phyloP scores from a whole-genome alignment of 2,888 invertebrate species.

The Glyphotaelius pellucidus region DNA sequence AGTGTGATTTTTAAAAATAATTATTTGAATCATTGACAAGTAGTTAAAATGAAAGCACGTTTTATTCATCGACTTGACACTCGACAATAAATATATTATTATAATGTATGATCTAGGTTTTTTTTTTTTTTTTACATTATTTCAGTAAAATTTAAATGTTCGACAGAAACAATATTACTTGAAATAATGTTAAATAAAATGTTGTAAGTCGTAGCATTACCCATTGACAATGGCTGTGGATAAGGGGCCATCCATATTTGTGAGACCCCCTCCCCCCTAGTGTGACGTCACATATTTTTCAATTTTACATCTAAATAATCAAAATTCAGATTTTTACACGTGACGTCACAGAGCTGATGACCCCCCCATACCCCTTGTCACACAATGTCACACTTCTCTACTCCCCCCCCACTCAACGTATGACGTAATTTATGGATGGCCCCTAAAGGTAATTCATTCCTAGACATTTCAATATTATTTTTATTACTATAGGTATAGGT shows the following conservation, averaged over 20 bases:
- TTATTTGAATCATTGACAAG: neutral
- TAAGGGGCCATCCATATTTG: too few species aligned
- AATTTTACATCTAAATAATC: too few species aligned
- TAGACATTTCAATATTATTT: neutral
- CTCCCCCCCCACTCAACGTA: too few species aligned
- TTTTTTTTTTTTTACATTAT: neutral
- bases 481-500: neutral
- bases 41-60: neutral
- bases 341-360: too few species aligned
- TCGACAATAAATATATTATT: neutral
- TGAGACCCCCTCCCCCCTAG: too few species aligned
- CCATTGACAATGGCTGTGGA: neutral
- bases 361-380: too few species aligned
- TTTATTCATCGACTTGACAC: neutral
- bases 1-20: neutral
- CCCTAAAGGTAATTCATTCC: neutral
- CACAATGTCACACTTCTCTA: too few species aligned
- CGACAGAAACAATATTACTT: neutral
- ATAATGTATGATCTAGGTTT: neutral
- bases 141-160: neutral
- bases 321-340: too few species aligned
- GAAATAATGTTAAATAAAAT: neutral
- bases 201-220: neutral
- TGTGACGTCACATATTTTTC: too few species aligned
- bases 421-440: too few species aligned